These are phyloP conservation scores for Drosophila nigricruria DNA, from an alignment of 2,888 invertebrate species.

Conservation along the genomic window DNA sequence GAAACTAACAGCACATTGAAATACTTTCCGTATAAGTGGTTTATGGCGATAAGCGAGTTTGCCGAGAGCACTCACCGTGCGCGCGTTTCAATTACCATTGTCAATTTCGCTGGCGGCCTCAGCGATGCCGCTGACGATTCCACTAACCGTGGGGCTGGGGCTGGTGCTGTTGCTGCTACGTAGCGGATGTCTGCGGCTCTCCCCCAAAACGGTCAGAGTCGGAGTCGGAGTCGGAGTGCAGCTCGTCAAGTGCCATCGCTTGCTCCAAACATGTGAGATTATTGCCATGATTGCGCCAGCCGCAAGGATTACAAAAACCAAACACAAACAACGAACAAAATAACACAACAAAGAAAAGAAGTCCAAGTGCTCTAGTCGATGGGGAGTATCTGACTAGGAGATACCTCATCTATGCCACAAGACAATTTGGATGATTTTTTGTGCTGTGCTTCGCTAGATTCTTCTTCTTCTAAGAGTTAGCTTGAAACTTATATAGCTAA, in stretches of 20 bases:
- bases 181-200: slow-evolving; percentile 7
- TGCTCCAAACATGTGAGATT: slow-evolving; percentile 55
- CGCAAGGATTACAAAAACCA: slow-evolving; percentile 54
- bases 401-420: neutral
- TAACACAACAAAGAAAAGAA: slow-evolving; percentile 5
- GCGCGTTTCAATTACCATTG: slow-evolving; percentile 72
- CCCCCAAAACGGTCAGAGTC: slow-evolving; percentile 1
- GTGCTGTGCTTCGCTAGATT: neutral
- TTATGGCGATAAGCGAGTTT: slow-evolving; percentile 74
- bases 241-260: slow-evolving; percentile 50
- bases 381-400: neutral
- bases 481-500: neutral
- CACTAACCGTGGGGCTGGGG: slow-evolving; percentile 14
- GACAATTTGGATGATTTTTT: neutral
- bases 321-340: neutral
- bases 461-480: too few relatives aligned
- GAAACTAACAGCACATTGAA: slow-evolving; percentile 55
- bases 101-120: slow-evolving; percentile 53
- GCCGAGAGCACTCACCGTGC: slow-evolving; percentile 61
- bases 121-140: slow-evolving; percentile 15
- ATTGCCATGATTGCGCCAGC: slow-evolving; percentile 62
- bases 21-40: slow-evolving; percentile 69
- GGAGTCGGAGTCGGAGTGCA: slow-evolving; percentile 8
- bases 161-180: slow-evolving; percentile 5
- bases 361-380: neutral